Base-by-base conservation (phyloP, 2,888 invertebrate species). In the Oeneis ivallda region DNA sequence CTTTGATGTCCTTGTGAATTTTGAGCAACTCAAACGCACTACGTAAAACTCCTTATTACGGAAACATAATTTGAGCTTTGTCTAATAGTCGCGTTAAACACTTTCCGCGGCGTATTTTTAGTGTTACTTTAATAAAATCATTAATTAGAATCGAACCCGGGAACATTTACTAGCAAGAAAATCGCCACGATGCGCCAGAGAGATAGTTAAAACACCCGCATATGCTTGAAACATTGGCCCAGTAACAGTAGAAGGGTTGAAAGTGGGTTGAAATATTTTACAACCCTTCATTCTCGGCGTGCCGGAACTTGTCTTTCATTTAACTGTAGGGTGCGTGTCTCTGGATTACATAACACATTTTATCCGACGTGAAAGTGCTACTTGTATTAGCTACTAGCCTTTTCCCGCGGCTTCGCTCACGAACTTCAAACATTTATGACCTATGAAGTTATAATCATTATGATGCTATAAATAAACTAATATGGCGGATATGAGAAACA, bases 251-350 rank as follows among this genome's bases (percentile, higher is more conserved):
- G 49, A 50, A 50, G 49, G 49, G 49, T 50, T 50, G 41, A n/a
- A 43, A 43, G 41, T 43, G 41, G 41, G 41, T 43, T 43, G 49
- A 50, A 50, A 50, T 26, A 50, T 50, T 50, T 50, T 26, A 50
- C 49, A 50, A 50, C 49, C 49, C 49, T 50, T 50, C 26, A 26
- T 50, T 19, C 49, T 26, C 11, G 13, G 49, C 19, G 6, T 13
- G 11, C 49, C 49, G 49, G 19, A 50, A 50, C 49, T 26, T 50
- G 9, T 50, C 26, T 50, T 50, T 50, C 49, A 50, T 50, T 50
- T 50, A 13, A 43, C 43, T n/a, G n/a, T 43, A 43, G 43, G 43
- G n/a, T n/a, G 43, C n/a, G 43, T 43, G 13, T 6, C 6, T 43
- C 43, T 43, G 43, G 43, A 13, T 43, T n/a, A 7, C n/a, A n/a